These are phyloP conservation scores for Glaucomys volans DNA, from an alignment of 2,113 vertebrate species.

Conservation along the genomic window DNA sequence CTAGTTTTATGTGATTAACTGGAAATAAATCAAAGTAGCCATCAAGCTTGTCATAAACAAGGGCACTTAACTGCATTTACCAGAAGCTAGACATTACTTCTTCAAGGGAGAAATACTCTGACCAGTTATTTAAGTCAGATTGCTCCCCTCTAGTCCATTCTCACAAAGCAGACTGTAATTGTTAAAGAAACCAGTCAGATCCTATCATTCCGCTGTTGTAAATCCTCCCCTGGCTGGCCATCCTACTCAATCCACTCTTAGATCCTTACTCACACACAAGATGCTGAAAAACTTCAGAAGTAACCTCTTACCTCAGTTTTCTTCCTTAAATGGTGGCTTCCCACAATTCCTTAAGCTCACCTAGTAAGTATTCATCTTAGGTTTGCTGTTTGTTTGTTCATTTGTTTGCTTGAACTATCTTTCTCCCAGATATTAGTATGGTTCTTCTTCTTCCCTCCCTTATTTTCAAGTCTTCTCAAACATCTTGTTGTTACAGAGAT, in stretches of 20 bases:
- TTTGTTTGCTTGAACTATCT: not conserved
- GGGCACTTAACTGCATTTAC: slow-evolving; percentile 1
- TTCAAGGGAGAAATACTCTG: slow-evolving; percentile 27
- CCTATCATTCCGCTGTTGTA: not conserved
- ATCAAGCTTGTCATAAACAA: slow-evolving; percentile 39
- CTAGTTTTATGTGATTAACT: slow-evolving; percentile 58
- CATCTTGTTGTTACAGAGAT: not conserved
- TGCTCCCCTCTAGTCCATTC: not conserved
- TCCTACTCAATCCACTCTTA: not conserved
- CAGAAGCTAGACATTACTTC: not conserved
- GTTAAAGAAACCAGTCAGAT: not conserved
- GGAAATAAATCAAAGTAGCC: slow-evolving; percentile 41
- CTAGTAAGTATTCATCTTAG: not conserved
- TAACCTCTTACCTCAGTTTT: not conserved
- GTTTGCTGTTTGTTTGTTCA: not conserved
- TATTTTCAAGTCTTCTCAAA: not conserved
- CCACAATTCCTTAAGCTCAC: not conserved
- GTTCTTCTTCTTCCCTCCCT: not conserved
- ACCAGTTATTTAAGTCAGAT: not conserved
- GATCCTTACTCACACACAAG: not conserved
- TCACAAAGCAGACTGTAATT: not conserved
- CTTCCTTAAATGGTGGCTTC: not conserved
- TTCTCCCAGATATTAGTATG: not conserved
- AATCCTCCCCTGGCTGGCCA: not conserved
- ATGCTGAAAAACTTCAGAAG: not conserved